phyloP scores from a whole-genome alignment of 2,888 invertebrate species.

The Amblyjoppa proteus region DNA sequence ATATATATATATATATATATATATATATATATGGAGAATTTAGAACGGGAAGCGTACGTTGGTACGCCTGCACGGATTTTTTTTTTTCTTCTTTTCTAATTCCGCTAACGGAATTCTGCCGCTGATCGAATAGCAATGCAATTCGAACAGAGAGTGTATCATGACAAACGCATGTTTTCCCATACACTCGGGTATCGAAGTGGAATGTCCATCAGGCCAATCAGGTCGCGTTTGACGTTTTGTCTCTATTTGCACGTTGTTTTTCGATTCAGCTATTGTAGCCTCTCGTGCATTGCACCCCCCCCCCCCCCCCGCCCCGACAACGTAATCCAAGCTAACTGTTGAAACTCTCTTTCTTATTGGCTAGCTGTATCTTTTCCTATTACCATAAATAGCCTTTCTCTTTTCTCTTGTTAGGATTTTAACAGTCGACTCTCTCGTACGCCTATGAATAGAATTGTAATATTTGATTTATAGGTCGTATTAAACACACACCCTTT shows the following conservation, averaged over 20 bases:
- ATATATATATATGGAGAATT: slow-evolving; percentile 30
- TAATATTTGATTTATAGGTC: slow-evolving; percentile 13
- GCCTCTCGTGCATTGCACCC: not conserved
- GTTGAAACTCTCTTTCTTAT: slow-evolving; percentile 31
- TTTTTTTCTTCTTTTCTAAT: slow-evolving; percentile 9
- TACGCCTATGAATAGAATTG: not conserved
- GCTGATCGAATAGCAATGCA: slow-evolving; percentile 28
- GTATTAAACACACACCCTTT: too few species aligned
- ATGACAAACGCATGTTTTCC: slow-evolving; percentile 42
- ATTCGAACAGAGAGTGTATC: slow-evolving; percentile 16
- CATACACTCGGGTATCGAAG: slow-evolving; percentile 9
- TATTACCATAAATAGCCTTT: slow-evolving; percentile 47
- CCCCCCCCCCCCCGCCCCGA: not conserved
- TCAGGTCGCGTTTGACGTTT: slow-evolving; percentile 22
- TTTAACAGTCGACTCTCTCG: slow-evolving; percentile 21
- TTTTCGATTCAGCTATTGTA: slow-evolving; percentile 6
- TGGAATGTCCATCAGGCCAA: slow-evolving; percentile 2
- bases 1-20: too few species aligned
- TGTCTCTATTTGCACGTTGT: slow-evolving; percentile 26
- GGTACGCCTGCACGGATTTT: slow-evolving; percentile 18
- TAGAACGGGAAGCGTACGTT: slow-evolving; percentile 47
- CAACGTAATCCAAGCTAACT: slow-evolving; percentile 26
- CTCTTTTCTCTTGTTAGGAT: slow-evolving; percentile 54
- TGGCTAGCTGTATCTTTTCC: slow-evolving; percentile 31
- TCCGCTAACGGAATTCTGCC: slow-evolving; percentile 27